These are phyloP conservation scores for Sternarchorhynchus goeldii DNA, from an alignment of 2,797 vertebrate genomes.

Conservation along the genomic window DNA sequence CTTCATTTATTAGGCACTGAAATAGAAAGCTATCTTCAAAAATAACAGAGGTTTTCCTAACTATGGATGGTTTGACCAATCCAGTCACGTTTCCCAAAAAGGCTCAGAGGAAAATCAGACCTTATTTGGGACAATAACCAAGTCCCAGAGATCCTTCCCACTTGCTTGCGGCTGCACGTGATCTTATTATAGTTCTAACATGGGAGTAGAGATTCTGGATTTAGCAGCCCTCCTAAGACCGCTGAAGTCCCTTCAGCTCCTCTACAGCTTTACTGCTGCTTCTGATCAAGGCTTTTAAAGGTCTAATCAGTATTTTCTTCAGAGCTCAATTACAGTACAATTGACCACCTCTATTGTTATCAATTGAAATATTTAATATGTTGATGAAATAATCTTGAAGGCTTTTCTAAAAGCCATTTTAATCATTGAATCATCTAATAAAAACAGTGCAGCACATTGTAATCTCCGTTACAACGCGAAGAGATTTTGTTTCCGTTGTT, in stretches of 20 bases:
- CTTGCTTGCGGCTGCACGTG: background rate
- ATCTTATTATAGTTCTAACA: conserved; percentile 46
- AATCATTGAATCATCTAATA: background rate
- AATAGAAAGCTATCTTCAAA: background rate
- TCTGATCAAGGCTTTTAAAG: conserved; percentile 11
- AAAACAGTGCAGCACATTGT: background rate
- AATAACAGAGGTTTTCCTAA: conserved; percentile 29
- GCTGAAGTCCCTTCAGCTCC: background rate
- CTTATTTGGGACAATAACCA: conserved; percentile 27
- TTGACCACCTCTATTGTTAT: background rate
- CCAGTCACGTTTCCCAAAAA: conserved; percentile 2
- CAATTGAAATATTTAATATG: background rate
- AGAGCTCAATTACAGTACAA: background rate
- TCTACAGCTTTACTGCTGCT: background rate
- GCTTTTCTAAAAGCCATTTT: too few species aligned
- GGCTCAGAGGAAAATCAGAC: conserved; percentile 13
- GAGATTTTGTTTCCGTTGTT: background rate
- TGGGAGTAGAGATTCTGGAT: conserved; percentile 13
- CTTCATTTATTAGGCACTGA: conserved; percentile 21
- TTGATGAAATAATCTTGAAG: background rate
- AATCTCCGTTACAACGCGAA: too few species aligned
- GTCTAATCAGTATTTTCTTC: conserved; percentile 5
- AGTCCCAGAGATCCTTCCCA: conserved; percentile 4
- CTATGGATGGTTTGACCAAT: background rate
- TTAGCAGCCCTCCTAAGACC: conserved; percentile 13